Evolutionary conservation across 2,113 vertebrate genomes (phyloP), one percentile per base, ranked within the genome.

Genomic region (Bucco capensis): DNA sequence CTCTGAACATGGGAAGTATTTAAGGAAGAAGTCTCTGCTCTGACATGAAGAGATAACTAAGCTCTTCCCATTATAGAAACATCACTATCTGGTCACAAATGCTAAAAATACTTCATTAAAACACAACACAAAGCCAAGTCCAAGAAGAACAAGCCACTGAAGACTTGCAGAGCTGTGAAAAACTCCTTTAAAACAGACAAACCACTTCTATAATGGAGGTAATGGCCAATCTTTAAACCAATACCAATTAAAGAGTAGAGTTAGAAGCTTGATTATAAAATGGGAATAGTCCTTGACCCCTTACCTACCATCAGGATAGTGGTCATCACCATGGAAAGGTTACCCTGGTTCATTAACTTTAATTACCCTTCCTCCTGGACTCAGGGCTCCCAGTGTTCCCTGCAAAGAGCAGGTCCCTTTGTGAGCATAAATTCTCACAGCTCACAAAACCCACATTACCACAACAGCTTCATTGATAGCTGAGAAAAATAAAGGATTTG

Each of bases 391-490:
- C 97, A 97, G 93, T 98, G 97, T 98, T 98, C 97, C 96, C 96
- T 97, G 94, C 96, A 95, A 97, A 97, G 96, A 98, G 96, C 97
- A 97, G 92, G 97, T 96, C 97, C 96, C 96, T 98, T 97, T 98
- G 97, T 98, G 96, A 66, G 0, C 97, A 97, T 96, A 97, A 97
- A 97, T 98, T 98, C 97, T 98, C 97, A 98, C 97, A 98, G 97
- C 97, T 97, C 95, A 97, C 96, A 97, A 98, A 98, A 97, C 96
- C 96, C 97, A 97, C 97, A 97, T 96, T 94, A 96, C 94, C 94
- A 98, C 98, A 98, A 98, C 97, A 97, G 97, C 92, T 97, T 97
- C 97, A 98, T 98, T 98, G 97, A 98, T 97, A 96, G 96, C 94
- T 19, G 95, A 97, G 96, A 91, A 97, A 97, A 97, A 97, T 96